Percentiles rank a stretch among this genome's conserved stretches.
phyloP scores from a whole-genome alignment of 2,797 vertebrate species.

The Sebastes iracundus region DNA sequence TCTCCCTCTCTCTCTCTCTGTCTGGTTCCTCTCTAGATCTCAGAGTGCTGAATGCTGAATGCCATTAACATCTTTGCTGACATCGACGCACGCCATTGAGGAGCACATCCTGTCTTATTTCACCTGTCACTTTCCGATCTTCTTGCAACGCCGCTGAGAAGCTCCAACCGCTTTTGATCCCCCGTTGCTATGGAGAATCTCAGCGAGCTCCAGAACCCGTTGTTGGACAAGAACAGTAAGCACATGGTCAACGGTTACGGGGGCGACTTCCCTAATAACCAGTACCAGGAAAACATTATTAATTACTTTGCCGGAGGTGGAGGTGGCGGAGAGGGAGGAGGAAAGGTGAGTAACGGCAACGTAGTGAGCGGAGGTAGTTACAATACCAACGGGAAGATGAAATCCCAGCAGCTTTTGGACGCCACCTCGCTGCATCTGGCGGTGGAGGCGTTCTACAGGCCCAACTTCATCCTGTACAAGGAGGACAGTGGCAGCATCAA shows the following conservation, averaged over 20 bases:
- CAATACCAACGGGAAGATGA: conserved; percentile 81
- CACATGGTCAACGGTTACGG: conserved; percentile 89
- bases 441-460: conserved; percentile 92
- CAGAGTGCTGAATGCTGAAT: conserved; percentile 62
- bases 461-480: conserved; percentile 93
- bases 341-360: conserved; percentile 80
- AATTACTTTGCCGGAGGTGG: conserved; percentile 89
- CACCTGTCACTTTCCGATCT: not conserved
- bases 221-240: conserved; percentile 90
- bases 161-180: conserved; percentile 19
- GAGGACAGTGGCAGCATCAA: conserved; percentile 87
- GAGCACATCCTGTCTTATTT: conserved; percentile 26
- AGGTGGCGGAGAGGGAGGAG: conserved; percentile 64
- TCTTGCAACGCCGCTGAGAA: conserved; percentile 12
- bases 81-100: conserved; percentile 12
- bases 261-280: conserved; percentile 87
- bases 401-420: conserved; percentile 92
- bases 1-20: conserved; percentile 2
- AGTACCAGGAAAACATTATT: conserved; percentile 94
- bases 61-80: conserved; percentile 52
- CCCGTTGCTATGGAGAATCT: conserved; percentile 89
- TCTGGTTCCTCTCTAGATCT: conserved; percentile 55
- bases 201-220: conserved; percentile 92
- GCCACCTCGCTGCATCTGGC: conserved; percentile 95
- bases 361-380: conserved; percentile 80